Evolutionary conservation across 1,140 invertebrate genomes (phyloP).

Genomic region (Saccostrea cuccullata): DNA sequence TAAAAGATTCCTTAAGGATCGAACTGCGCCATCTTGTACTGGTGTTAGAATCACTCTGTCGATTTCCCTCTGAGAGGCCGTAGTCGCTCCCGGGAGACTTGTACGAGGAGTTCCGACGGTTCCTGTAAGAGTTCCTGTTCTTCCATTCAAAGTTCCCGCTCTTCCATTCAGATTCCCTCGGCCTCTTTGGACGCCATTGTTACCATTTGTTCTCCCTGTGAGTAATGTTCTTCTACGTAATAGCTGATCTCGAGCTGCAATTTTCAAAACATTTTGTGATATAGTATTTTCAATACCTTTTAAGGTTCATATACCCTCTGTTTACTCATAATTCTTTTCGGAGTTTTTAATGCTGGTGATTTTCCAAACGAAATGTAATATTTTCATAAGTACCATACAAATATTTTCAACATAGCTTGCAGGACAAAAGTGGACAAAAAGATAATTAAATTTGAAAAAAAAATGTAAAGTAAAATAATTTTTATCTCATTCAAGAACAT

Average conservation of each 20-base stretch:
- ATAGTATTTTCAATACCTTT: background rate
- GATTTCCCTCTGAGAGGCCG: conserved; percentile 17
- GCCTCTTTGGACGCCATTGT: background rate
- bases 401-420: too few relatives aligned
- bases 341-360: too few relatives aligned
- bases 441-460: too few relatives aligned
- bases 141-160: background rate
- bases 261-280: background rate
- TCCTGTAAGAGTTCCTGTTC: background rate
- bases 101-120: background rate
- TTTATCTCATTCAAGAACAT: too few relatives aligned
- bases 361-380: too few relatives aligned
- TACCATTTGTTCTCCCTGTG: conserved; percentile 1
- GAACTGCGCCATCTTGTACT: conserved; percentile 51
- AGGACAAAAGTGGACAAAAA: too few relatives aligned
- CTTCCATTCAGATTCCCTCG: background rate
- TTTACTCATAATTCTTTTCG: too few relatives aligned
- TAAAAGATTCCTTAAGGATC: conserved; percentile 48
- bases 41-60: conserved; percentile 53
- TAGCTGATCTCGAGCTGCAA: conserved; percentile 7
- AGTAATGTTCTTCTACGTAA: background rate
- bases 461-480: too few relatives aligned
- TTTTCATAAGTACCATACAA: too few relatives aligned
- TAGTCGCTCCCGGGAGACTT: background rate
- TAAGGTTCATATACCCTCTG: too few relatives aligned